Evolutionary conservation across 2,113 vertebrate genomes (phyloP).

Genomic region (Callorhinus ursinus): DNA sequence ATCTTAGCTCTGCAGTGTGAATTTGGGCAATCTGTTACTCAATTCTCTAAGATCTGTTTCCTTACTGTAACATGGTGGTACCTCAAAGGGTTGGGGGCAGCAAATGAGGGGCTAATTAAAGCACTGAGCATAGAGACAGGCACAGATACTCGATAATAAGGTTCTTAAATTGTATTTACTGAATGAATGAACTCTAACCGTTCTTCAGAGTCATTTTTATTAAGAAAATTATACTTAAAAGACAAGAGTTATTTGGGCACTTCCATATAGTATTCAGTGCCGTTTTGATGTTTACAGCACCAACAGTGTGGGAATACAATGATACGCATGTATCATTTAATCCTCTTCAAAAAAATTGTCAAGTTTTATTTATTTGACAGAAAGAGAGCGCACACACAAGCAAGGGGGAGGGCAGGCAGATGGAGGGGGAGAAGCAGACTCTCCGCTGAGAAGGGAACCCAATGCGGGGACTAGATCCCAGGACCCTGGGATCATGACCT

Average conservation of each 20-base stretch:
- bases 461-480: too few relatives aligned
- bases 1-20: not conserved
- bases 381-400: not conserved
- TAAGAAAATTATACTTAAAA: conserved; percentile 28
- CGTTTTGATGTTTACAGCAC: not conserved
- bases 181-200: not conserved
- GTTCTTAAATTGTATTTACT: not conserved
- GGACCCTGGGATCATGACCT: not conserved
- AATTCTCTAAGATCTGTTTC: not conserved
- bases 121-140: not conserved
- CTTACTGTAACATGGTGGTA: not conserved
- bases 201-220: not conserved
- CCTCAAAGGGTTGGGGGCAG: not conserved
- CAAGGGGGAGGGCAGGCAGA: too few relatives aligned
- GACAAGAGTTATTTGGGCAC: not conserved
- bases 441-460: too few relatives aligned
- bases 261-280: not conserved
- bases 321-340: not conserved
- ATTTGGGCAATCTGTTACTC: not conserved
- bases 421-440: not conserved
- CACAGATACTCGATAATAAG: not conserved
- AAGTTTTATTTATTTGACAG: not conserved
- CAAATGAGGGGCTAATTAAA: not conserved
- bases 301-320: not conserved
- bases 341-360: not conserved